phyloP scores from a whole-genome alignment of 2,888 invertebrate species.

The Darwinula stevensoni region DNA sequence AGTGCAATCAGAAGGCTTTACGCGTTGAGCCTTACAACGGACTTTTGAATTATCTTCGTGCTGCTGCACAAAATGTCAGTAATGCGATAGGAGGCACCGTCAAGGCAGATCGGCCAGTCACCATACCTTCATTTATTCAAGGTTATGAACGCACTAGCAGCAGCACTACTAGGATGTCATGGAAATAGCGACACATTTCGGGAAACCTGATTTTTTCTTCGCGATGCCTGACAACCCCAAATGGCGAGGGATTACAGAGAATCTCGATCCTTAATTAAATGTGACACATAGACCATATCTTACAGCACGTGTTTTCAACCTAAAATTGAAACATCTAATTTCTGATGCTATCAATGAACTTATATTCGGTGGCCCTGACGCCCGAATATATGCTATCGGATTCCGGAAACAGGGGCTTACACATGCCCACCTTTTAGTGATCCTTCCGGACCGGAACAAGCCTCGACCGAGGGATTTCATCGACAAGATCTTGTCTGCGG shows the following conservation, averaged over 20 bases:
- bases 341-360: neutral
- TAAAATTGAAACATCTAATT: constrained; percentile 6
- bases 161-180: constrained; percentile 11
- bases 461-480: constrained; percentile 9
- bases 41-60: too few relatives aligned
- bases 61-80: too few relatives aligned
- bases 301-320: constrained; percentile 7
- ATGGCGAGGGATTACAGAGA: constrained; percentile 9
- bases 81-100: too few relatives aligned
- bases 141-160: constrained; percentile 9
- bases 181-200: constrained; percentile 10
- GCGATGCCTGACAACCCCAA: constrained; percentile 10
- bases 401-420: constrained; percentile 13
- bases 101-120: too few relatives aligned
- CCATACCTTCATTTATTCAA: constrained; percentile 11
- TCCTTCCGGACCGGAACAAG: constrained; percentile 6
- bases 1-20: too few relatives aligned
- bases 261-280: constrained; percentile 5
- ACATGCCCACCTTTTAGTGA: constrained; percentile 11
- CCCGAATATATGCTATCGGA: constrained; percentile 11
- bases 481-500: constrained; percentile 9
- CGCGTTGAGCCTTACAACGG: too few relatives aligned
- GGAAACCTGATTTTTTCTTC: constrained; percentile 10
- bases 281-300: constrained; percentile 8
- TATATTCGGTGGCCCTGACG: constrained; percentile 9